Base-by-base conservation (phyloP, 2,888 invertebrate species). In the Calameuta filiformis region DNA sequence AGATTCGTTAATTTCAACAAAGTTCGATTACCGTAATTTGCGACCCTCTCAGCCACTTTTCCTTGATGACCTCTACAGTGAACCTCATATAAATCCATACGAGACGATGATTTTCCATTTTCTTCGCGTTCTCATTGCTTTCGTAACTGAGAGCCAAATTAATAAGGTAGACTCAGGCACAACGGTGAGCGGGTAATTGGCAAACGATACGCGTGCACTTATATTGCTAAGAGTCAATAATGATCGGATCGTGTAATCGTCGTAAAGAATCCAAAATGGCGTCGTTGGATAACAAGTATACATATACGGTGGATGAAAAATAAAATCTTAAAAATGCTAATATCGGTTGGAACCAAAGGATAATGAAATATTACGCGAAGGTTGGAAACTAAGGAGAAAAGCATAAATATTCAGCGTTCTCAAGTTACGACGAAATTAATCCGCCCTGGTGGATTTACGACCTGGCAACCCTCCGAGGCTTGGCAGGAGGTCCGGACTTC, bases 401-500 rank as follows among this genome's bases (percentile, higher is more conserved):
- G 85, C 85, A 87, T 88, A 87, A 89, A 89, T 88, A 89, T 87
- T 86, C 81, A 84, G 82, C 79, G 83, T 80, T 84, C 85, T 79
- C 84, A 83, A 86, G 87, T 85, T 84, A 88, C 86, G 87, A 87
- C 86, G 87, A 86, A 88, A 88, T 90, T 90, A 90, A 91, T 88
- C 89, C 84, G 85, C 87, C 87, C 85, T 82, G 85, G 83, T 87
- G 83, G 87, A 90, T 91, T 91, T 91, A 91, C 87, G 87, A 82
- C 84, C 79, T 73, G 75, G 82, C 84, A 79, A 76, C 82, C 82
- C 79, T 81, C 81, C 77, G 80, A 77, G 78, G 79, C 79, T 81
- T 80, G 74, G 75, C 69, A 69, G 69, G 81, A 77, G 79, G 86
- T 85, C 81, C 83, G 80, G 81, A 81, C 82, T 79, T 81, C 82